Base-by-base conservation (phyloP, 2,888 invertebrate genomes). In the Mythimna albipuncta region DNA sequence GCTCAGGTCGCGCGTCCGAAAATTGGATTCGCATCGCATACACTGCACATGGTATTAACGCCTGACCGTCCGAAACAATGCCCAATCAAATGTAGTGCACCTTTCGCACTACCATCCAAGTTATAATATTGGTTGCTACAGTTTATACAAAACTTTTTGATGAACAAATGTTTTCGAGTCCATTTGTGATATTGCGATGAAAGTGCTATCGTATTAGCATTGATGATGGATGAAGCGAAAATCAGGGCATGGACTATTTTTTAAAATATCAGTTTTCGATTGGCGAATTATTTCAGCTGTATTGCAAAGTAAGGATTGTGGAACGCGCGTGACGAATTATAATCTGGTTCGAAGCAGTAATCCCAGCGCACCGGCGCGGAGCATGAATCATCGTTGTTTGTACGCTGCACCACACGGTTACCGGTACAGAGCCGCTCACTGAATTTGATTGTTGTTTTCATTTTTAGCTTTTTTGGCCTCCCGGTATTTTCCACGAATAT, bases 11-110 rank as follows among this genome's bases (percentile, higher is more conserved):
- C 89, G 90, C 88, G 89, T 87, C 90, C 89, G 87, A 91, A 95
- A 94, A 94, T 94, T 94, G 93, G 91, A 94, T 94, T 93, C 92
- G 88, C 89, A 89, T 90, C 86, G 91, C 91, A 92, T 89, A 89
- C 89, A 89, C 86, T 90, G 92, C 90, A 89, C 88, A 83, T 80
- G 77, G 90, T 91, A 93, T 93, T 93, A 93, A 89, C 88, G 87
- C 80, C 83, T 77, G 79, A 82, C 81, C 77, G 78, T 74, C 82
- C 87, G 88, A 94, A 95, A 96, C 95, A 95, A 94, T 95, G 89
- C 89, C 90, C 94, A 94, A 95, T 95, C 93, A 95, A 92, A 92
- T 89, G 87, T 84, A 90, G 89, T 91, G 90, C 89, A 83, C 85
- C 66, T 73, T 80, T 62, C 57, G 64, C 50, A 63, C 61, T 66